Evolutionary conservation across 2,888 invertebrate species (phyloP).

Genomic region (Arge pagana): DNA sequence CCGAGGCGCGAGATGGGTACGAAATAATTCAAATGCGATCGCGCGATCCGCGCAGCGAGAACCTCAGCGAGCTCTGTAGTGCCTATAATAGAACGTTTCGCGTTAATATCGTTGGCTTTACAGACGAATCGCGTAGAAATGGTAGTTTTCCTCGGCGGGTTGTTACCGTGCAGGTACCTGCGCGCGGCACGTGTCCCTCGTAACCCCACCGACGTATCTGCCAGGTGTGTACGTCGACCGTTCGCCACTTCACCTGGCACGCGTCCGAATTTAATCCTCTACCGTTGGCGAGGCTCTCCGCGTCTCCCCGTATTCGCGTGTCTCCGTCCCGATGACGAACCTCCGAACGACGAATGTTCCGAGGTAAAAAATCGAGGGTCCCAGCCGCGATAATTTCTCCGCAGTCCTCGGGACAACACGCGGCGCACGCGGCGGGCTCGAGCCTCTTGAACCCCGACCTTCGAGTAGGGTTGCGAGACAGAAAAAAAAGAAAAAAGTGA

Average conservation of each 20-base stretch:
- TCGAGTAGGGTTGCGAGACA: too few relatives aligned
- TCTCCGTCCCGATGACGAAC: background rate
- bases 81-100: too few relatives aligned
- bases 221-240: conserved; percentile 34
- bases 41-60: too few relatives aligned
- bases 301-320: too few relatives aligned
- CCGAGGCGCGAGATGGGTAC: too few relatives aligned
- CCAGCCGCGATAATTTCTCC: conserved; percentile 44
- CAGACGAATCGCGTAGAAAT: too few relatives aligned
- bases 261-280: conserved; percentile 47
- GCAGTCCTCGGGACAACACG: conserved; percentile 31
- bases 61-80: too few relatives aligned
- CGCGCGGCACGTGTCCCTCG: conserved; percentile 4
- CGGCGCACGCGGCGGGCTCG: conserved; percentile 10
- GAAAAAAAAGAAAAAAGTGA: too few relatives aligned
- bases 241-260: conserved; percentile 50
- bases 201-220: conserved; percentile 39
- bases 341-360: conserved; percentile 11
- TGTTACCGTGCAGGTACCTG: conserved; percentile 14
- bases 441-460: conserved; percentile 16
- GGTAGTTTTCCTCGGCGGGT: too few relatives aligned
- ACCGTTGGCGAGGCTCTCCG: conserved; percentile 20
- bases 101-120: too few relatives aligned
- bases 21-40: too few relatives aligned
- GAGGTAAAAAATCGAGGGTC: conserved; percentile 5